phyloP scores from a whole-genome alignment of 2,113 vertebrate genomes.

The Lamprologus tigripictilis region DNA sequence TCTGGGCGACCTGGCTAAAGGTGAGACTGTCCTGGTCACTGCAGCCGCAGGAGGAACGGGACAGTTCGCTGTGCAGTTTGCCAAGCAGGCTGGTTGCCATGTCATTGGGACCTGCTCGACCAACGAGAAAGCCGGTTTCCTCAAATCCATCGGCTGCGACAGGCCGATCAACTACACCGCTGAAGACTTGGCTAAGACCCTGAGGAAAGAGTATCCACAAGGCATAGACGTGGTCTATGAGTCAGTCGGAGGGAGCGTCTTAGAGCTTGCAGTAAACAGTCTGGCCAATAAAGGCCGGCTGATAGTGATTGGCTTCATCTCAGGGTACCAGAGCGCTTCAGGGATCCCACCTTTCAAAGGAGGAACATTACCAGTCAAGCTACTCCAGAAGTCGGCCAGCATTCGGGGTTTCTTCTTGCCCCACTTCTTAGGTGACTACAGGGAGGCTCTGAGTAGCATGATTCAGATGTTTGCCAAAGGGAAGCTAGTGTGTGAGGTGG shows the following conservation, averaged over 20 bases:
- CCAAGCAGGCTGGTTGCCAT: constrained; percentile 84
- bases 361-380: constrained; percentile 74
- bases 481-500: constrained; percentile 82
- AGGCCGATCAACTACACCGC: constrained; percentile 81
- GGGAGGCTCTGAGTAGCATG: constrained; percentile 75
- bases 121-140: constrained; percentile 80
- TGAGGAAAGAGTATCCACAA: constrained; percentile 76
- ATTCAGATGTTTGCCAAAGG: constrained; percentile 76
- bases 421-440: constrained; percentile 78
- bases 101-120: constrained; percentile 89
- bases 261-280: constrained; percentile 78
- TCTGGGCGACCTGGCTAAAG: constrained; percentile 77
- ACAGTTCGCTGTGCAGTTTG: constrained; percentile 88
- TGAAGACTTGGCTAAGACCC: constrained; percentile 71
- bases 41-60: constrained; percentile 86
- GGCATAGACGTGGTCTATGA: constrained; percentile 89
- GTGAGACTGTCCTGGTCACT: constrained; percentile 83
- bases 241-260: constrained; percentile 82
- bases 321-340: constrained; percentile 80
- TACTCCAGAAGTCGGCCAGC: constrained; percentile 86
- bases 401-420: constrained; percentile 85
- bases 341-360: constrained; percentile 76
- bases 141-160: constrained; percentile 86
- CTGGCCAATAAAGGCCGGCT: constrained; percentile 80
- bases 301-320: constrained; percentile 86